Evolutionary conservation across 2,797 vertebrate species (phyloP).

Genomic region (Cuculus canorus): DNA sequence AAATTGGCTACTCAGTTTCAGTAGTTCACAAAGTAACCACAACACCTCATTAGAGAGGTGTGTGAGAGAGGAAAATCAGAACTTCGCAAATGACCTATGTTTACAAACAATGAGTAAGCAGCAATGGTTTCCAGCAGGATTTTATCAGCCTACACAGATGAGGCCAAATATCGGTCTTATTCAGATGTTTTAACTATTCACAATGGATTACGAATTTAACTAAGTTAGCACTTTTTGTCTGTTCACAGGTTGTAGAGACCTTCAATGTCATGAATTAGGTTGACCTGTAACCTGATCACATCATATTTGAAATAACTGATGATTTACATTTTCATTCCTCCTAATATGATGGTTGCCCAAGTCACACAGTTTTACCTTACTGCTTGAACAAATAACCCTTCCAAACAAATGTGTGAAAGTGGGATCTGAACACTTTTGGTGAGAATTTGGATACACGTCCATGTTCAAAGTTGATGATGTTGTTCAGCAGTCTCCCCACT

Average conservation of each 20-base stretch:
- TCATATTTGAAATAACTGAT: not conserved
- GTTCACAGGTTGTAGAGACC: not conserved
- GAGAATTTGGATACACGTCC: not conserved
- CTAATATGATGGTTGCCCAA: not conserved
- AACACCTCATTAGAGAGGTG: not conserved
- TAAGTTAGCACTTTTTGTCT: not conserved
- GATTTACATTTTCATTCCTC: not conserved
- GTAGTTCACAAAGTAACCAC: not conserved
- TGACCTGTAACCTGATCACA: not conserved
- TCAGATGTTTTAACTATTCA: not conserved
- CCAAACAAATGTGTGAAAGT: not conserved
- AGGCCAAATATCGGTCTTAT: not conserved
- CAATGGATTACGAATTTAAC: not conserved
- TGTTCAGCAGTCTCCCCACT: not conserved
- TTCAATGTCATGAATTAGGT: not conserved
- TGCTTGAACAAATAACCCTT: not conserved
- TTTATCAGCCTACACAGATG: not conserved
- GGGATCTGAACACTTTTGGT: not conserved
- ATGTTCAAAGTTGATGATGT: not conserved
- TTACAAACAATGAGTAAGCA: not conserved
- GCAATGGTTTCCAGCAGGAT: not conserved
- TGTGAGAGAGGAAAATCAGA: not conserved
- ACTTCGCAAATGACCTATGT: not conserved
- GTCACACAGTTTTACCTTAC: not conserved
- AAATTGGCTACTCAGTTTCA: not conserved